Base-by-base conservation (phyloP, 2,888 invertebrate species). In the Shargacucullia verbasci region DNA sequence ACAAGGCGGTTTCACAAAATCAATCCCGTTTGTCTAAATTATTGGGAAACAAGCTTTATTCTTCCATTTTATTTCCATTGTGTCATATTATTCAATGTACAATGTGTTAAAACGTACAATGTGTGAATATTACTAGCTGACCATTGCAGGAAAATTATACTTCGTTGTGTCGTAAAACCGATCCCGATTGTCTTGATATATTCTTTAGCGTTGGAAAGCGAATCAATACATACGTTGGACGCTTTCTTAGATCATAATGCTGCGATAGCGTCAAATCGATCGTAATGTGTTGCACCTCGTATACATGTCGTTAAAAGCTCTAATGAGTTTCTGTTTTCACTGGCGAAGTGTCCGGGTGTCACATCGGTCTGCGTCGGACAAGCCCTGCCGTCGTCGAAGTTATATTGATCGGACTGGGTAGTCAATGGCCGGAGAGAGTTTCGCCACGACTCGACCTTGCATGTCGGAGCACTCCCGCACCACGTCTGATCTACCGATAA, bases 281-380 rank as follows among this genome's bases (percentile, higher is more conserved):
- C 73, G 75, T 68, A 65, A 70, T 74, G 67, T 73, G 79, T 81
- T 81, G 79, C 81, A 75, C 79, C 76, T 83, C 73, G 75, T 81
- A 76, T 81, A 81, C 81, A 83, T 82, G 84, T 83, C 83, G 83
- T 74, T 84, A 82, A 84, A 81, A 84, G 81, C 77, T 81, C 83
- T 89, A 89, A 89, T 89, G 87, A 87, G 88, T 85, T 78, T 82
- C 81, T 79, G 84, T 87, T 88, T 85, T 86, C 85, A 83, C 86
- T 84, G 67, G 78, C 74, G 58, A 79, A 78, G 82, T 84, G 85
- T 84, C 81, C 74, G 77, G 67, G 79, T 81, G 87, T 84, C 82
- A 81, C 80, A 73, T 78, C 68, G 77, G 69, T 70, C 49, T 50
- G 55, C 29, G 40, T 54, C 54, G 40, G 63, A 64, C 67, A 64